Conservation (phyloP, 2,797 vertebrate species). For the Monodelphis domestica region DNA sequence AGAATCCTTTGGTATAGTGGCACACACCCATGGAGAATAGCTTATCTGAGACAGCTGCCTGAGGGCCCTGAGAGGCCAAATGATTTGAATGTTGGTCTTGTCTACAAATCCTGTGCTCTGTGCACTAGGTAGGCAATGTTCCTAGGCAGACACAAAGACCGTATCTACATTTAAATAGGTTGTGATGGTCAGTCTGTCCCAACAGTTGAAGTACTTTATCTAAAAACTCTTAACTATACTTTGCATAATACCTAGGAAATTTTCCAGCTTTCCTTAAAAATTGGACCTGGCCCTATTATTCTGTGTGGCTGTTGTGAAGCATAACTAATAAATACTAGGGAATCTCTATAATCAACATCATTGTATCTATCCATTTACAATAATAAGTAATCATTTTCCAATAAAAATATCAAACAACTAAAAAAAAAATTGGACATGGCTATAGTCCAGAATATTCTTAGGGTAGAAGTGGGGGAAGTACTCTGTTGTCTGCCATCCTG, state of each 20-base stretch:
- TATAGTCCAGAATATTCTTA: neutral
- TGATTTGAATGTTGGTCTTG: neutral
- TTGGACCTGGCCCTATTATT: conserved; percentile 44
- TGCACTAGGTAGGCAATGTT: neutral
- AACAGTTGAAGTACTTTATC: neutral
- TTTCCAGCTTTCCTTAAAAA: neutral
- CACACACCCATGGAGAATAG: neutral
- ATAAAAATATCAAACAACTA: conserved; percentile 51
- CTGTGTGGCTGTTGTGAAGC: neutral
- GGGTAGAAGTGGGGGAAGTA: neutral
- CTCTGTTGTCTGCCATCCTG: neutral
- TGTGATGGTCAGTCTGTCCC: neutral
- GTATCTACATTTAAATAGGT: neutral
- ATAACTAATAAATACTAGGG: conserved; percentile 9
- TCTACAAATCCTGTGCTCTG: neutral
- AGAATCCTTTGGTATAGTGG: neutral
- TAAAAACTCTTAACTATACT: neutral
- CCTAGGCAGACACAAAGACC: neutral
- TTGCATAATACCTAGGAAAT: neutral
- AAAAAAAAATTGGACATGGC: neutral
- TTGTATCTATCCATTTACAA: conserved; percentile 24
- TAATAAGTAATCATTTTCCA: conserved; percentile 51
- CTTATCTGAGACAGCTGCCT: neutral
- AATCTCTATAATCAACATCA: conserved; percentile 29
- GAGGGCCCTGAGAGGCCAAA: neutral